These are phyloP conservation scores for Eutolmus rufibarbis DNA, from an alignment of 2,888 invertebrate species.

Conservation along the genomic window DNA sequence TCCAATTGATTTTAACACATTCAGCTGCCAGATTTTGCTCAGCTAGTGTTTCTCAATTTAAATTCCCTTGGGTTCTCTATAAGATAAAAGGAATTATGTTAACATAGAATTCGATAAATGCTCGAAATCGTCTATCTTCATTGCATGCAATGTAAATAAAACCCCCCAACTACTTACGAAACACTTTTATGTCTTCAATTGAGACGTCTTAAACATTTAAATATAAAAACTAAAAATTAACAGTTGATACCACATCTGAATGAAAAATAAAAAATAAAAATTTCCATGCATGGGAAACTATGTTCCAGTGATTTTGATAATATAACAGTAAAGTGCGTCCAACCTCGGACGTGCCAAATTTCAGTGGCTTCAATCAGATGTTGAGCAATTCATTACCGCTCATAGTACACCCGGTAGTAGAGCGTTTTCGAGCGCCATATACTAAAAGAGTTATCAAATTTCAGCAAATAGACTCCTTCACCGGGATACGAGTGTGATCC, in stretches of 20 bases:
- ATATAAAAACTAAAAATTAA: constrained; percentile 31
- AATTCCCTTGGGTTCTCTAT: not conserved
- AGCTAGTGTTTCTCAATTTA: not conserved
- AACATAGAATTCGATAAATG: not conserved
- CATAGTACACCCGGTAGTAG: constrained; percentile 98
- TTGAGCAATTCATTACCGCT: constrained; percentile 65
- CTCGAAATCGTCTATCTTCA: too few relatives aligned
- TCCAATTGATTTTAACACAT: not conserved
- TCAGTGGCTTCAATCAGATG: not conserved
- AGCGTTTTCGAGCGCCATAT: constrained; percentile 99
- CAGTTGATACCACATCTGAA: not conserved
- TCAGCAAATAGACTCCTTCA: constrained; percentile 94
- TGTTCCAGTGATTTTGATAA: not conserved
- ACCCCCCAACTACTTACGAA: not conserved
- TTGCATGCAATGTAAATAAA: not conserved
- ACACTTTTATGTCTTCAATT: not conserved
- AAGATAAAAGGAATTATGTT: too few relatives aligned
- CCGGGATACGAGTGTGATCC: constrained; percentile 97
- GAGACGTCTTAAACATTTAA: constrained; percentile 26
- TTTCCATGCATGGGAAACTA: not conserved
- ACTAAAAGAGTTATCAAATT: constrained; percentile 99
- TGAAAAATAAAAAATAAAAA: not conserved
- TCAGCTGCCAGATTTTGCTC: not conserved
- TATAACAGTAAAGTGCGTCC: not conserved
- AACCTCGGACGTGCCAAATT: not conserved